These are phyloP conservation scores for Apamea anceps DNA, from an alignment of 2,888 invertebrate genomes.

Conservation along the genomic window DNA sequence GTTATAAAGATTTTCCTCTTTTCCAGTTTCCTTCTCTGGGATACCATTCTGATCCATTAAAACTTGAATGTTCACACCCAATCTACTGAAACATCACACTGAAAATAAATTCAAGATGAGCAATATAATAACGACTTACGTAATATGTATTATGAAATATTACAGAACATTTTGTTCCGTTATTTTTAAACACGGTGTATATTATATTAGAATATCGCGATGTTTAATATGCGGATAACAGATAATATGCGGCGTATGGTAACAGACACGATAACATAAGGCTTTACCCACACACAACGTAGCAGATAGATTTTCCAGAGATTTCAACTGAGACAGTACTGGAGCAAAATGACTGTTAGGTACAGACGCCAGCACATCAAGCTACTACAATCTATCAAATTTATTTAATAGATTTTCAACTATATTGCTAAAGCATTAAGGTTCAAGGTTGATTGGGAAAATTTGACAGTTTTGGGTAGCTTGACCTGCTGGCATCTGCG, in stretches of 20 bases:
- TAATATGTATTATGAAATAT: slow-evolving; percentile 29
- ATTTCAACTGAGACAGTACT: not conserved
- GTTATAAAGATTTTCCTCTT: not conserved
- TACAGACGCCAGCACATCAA: no score
- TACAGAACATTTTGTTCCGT: not conserved
- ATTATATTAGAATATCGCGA: slow-evolving; percentile 16
- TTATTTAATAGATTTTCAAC: no score
- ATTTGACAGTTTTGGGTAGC: no score
- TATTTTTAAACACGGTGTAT: slow-evolving; percentile 6
- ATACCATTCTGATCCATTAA: not conserved
- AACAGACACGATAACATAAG: slow-evolving; percentile 45
- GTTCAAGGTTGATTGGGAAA: no score
- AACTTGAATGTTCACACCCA: no score
- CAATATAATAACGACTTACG: not conserved
- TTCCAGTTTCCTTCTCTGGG: not conserved
- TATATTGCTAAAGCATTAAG: no score
- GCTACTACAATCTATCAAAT: no score
- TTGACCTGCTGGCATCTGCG: no score
- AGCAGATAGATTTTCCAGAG: not conserved
- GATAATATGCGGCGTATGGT: slow-evolving; percentile 15
- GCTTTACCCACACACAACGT: not conserved
- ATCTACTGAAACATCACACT: not conserved
- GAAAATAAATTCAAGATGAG: not conserved
- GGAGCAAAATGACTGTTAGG: not conserved
- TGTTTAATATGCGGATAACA: not conserved